Conservation (phyloP, 2,113 vertebrate species). For the Nymphicus hollandicus region DNA sequence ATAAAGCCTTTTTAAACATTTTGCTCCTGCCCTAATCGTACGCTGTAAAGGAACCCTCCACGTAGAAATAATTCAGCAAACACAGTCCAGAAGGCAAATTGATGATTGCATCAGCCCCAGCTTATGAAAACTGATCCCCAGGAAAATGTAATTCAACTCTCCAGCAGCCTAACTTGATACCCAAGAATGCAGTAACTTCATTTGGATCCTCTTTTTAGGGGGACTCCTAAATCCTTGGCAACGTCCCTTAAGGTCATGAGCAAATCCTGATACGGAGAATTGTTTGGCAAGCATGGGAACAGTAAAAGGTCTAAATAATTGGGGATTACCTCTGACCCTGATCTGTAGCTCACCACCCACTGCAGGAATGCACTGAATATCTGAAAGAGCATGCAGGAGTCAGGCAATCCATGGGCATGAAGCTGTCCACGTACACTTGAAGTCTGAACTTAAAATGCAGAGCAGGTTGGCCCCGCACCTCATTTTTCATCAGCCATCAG, state of each 20-base stretch:
- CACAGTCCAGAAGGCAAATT: background rate
- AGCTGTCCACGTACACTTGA: background rate
- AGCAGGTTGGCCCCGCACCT: background rate
- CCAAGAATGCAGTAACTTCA: conserved; percentile 35
- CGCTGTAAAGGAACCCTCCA: background rate
- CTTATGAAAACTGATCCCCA: conserved; percentile 42
- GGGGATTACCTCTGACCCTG: conserved; percentile 64
- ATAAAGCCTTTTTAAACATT: background rate
- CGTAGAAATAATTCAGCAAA: conserved; percentile 9
- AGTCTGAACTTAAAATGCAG: background rate
- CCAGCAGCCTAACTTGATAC: conserved; percentile 25
- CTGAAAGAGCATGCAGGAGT: conserved; percentile 23
- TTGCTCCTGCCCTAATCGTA: background rate
- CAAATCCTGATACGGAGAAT: conserved; percentile 42
- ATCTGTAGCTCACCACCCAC: conserved; percentile 51
- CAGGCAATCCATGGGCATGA: conserved; percentile 13
- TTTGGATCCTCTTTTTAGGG: conserved; percentile 55
- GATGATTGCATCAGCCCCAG: conserved; percentile 44
- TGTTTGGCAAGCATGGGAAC: conserved; percentile 31
- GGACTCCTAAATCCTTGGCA: conserved; percentile 63
- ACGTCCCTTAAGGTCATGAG: conserved; percentile 62
- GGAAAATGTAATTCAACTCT: conserved; percentile 49
- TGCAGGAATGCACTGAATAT: conserved; percentile 51
- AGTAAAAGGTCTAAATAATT: conserved; percentile 62
- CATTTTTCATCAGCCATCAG: conserved; percentile 3